Conservation (phyloP, 2,113 vertebrate genomes). For the Cepphus grylle region DNA sequence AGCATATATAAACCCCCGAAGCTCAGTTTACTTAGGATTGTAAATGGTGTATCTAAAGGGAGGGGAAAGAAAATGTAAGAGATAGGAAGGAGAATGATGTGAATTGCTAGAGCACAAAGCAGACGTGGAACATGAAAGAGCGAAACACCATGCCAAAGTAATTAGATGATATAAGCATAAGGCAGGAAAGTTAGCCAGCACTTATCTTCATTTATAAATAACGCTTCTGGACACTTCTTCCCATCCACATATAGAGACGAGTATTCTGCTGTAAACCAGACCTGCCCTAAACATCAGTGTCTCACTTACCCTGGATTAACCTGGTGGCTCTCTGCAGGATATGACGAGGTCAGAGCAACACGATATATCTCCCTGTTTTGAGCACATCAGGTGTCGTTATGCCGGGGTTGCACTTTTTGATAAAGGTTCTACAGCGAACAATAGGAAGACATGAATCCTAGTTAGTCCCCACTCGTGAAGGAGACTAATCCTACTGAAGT, state of each 20-base stretch:
- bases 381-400: background rate
- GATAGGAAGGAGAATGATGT: conserved; percentile 35
- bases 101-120: conserved; percentile 8
- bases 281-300: background rate
- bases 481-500: background rate
- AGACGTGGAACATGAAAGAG: conserved; percentile 49
- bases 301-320: conserved; percentile 49
- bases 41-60: conserved; percentile 6
- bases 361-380: background rate
- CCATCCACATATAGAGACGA: background rate
- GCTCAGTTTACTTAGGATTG: background rate
- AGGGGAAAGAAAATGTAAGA: background rate
- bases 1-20: background rate
- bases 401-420: background rate
- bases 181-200: conserved; percentile 8
- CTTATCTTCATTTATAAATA: conserved; percentile 63
- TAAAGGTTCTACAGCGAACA: background rate
- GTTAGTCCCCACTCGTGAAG: background rate
- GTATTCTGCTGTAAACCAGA: conserved; percentile 31
- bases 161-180: conserved; percentile 61
- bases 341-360: background rate
- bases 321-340: background rate
- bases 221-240: conserved; percentile 21
- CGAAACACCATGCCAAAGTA: background rate
- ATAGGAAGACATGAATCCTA: background rate